Evolutionary conservation across 2,797 vertebrate genomes (phyloP).

Genomic region (Macrochelys suwanniensis): DNA sequence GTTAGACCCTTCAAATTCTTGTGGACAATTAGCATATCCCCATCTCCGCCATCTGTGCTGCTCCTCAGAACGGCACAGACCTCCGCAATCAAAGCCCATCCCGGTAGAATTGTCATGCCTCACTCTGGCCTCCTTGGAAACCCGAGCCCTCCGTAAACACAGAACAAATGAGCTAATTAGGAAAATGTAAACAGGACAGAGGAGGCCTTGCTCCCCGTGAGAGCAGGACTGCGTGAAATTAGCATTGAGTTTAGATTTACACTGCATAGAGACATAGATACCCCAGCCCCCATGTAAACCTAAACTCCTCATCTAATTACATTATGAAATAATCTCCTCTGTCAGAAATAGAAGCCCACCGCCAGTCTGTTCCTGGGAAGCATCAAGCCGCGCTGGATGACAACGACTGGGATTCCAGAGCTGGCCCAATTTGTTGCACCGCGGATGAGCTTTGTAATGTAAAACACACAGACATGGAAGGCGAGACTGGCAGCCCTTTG

Average conservation of each 20-base stretch:
- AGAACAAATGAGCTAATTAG: conserved; percentile 72
- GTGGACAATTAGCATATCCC: conserved; percentile 32
- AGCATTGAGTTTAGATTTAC: conserved; percentile 64
- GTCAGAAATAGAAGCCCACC: conserved; percentile 34
- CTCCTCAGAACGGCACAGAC: neutral
- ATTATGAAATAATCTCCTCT: conserved; percentile 62
- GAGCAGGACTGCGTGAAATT: conserved; percentile 39
- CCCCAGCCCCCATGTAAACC: conserved; percentile 22
- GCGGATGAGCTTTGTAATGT: conserved; percentile 17
- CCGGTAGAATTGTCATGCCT: conserved; percentile 21
- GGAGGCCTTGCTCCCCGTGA: conserved; percentile 49
- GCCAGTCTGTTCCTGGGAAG: conserved; percentile 53
- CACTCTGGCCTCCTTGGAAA: conserved; percentile 47
- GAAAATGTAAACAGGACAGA: conserved; percentile 72
- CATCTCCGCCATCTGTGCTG: conserved; percentile 50
- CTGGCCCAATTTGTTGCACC: neutral
- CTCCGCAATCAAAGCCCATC: conserved; percentile 65
- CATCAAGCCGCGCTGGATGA: conserved; percentile 51
- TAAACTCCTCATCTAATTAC: conserved; percentile 63
- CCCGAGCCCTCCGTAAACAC: conserved; percentile 69
- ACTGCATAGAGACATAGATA: conserved; percentile 34
- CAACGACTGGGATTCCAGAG: conserved; percentile 32
- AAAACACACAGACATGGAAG: neutral
- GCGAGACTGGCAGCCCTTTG: neutral
- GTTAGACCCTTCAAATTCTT: conserved; percentile 20